Base-by-base conservation (phyloP, 2,113 vertebrate species). In the Misgurnus anguillicaudatus region DNA sequence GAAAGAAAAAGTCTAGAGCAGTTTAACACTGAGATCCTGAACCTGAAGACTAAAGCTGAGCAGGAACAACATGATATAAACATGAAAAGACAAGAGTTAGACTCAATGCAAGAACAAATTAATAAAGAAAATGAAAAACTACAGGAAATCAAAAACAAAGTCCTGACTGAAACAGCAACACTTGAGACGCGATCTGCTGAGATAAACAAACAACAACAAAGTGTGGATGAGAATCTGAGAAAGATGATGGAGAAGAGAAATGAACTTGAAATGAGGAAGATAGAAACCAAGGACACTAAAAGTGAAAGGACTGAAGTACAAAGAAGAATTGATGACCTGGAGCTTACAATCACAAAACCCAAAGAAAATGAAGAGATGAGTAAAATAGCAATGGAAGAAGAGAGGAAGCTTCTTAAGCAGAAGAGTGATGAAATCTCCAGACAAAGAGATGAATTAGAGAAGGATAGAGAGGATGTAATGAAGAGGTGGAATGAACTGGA, bases 251-350 rank as follows among this genome's bases (percentile, higher is more conserved):
- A 14, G 13, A 24, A 75, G 16, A 51, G 5, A 48, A 63, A 31
- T 31, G 3, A 31, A 31, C 24, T 31, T 31, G 24, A 31, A 31
- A 31, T 31, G 24, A 31, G 72, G 14, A 19, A 70, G 10, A n/a
- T 72, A 38, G 70, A 79, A 17, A 82, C 4, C 65, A 36, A 71
- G 9, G 41, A 71, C 3, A 61, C 69, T 11, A 45, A 84, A 38
- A 55, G 24, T 2, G 61, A 79, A 69, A 47, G 39, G 47, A 6
- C 31, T 11, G 75, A 78, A 6, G 9, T 82, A 58, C 31, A 67
- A 7, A 61, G 8, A 36, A 38, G 2, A 67, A 16, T 17, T 10
- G 51, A 58, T 8, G 75, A 81, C 7, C 16, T 78, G 16, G 16
- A 78, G 10, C 13, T 48, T 10, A 53, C 47, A 17, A 71, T 63